Base-by-base conservation (phyloP, 2,113 vertebrate species). In the Symphodus melops region DNA sequence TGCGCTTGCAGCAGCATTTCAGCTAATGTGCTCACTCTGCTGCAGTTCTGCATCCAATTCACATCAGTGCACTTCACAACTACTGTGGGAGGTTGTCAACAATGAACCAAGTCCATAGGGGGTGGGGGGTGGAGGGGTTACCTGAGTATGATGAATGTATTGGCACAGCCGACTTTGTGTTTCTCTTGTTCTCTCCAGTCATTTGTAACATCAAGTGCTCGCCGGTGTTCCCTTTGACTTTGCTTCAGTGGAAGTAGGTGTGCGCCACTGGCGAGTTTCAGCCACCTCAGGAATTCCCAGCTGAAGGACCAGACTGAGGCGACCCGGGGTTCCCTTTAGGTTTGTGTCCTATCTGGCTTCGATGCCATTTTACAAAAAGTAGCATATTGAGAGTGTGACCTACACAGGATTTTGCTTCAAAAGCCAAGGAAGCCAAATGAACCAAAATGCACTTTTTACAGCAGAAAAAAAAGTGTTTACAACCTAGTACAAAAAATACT, bases 101-200 rank as follows among this genome's bases (percentile, higher is more conserved):
- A 75, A 84, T 70, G 77, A 78, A 78, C 79, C 56, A 8, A 51
- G 75, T 82, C 64, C 56, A 23, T 21, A 17, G 49, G 55, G 59
- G 49, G 9, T 16, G 19, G 16, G 19, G 0, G 5, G 13, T 23
- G 21, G 33, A 55, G n/a, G 39, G 46, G 63, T 65, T 71, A 82
- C 76, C 59, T 48, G 84, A 84, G 83, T 86, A 91, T 94, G 92
- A 93, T 91, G 85, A 92, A 93, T 93, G 92, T 89, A 88, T 91
- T 88, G 90, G 91, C 77, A 82, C 73, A 83, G 84, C 75, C 69
- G 57, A 88, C 87, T 92, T 89, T 70, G 76, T 91, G 91, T 88
- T 85, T 79, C 85, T 84, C 87, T 81, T 86, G 88, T 87, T 88
- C 85, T 89, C 83, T 87, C 82, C 86, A 91, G 85, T 85, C 88